Evolutionary conservation across 2,797 vertebrate species (phyloP).

Genomic region (Syngnathus rostellatus): DNA sequence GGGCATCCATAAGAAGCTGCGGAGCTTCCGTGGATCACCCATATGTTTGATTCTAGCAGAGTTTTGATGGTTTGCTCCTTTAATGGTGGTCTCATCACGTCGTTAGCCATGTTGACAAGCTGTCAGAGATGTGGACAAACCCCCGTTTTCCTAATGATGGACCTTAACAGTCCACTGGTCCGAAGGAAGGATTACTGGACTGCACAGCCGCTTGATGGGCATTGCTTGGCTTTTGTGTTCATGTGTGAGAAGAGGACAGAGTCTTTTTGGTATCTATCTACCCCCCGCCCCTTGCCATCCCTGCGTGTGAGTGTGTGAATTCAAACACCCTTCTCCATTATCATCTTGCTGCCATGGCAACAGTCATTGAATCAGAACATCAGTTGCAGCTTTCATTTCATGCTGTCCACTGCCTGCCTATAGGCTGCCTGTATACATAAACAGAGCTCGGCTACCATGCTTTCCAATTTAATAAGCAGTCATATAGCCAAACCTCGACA

Average conservation of each 20-base stretch:
- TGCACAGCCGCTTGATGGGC: conserved; percentile 32
- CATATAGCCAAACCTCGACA: conserved; percentile 11
- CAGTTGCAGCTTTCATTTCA: conserved; percentile 54
- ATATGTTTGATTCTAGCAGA: conserved; percentile 39
- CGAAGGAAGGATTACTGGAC: conserved; percentile 47
- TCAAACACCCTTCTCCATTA: conserved; percentile 38
- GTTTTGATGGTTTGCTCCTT: conserved; percentile 27
- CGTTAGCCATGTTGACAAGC: conserved; percentile 61
- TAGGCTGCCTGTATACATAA: conserved; percentile 55
- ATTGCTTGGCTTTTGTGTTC: conserved; percentile 11
- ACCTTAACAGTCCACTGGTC: conserved; percentile 62
- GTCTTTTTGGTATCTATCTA: conserved; percentile 17
- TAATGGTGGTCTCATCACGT: conserved; percentile 51
- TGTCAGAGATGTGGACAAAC: conserved; percentile 54
- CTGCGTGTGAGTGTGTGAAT: conserved; percentile 23
- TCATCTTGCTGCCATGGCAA: conserved; percentile 63
- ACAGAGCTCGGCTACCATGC: conserved; percentile 21
- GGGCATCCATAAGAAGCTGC: conserved; percentile 39
- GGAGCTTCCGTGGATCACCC: conserved; percentile 32
- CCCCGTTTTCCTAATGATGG: conserved; percentile 62
- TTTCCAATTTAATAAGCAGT: conserved; percentile 42
- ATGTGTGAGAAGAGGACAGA: conserved; percentile 9
- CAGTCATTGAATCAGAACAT: conserved; percentile 69
- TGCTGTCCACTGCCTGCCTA: conserved; percentile 42
- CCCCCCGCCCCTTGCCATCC: neutral